Evolutionary conservation across 2,888 invertebrate genomes (phyloP).

Genomic region (Leptinotarsa haldemani): DNA sequence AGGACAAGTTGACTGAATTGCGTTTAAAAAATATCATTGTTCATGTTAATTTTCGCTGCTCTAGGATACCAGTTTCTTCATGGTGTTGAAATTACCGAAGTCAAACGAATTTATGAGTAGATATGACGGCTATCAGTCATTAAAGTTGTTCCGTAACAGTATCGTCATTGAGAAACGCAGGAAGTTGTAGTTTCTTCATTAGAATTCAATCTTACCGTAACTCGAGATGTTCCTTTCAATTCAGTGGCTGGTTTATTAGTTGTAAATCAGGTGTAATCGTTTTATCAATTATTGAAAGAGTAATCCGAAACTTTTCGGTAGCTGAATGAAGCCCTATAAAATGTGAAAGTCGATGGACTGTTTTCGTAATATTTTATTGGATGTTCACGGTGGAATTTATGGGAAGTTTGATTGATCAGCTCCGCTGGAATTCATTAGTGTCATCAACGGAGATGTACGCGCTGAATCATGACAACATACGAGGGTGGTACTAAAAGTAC

Average conservation of each 20-base stretch:
- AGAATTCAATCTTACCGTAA: conserved; percentile 11
- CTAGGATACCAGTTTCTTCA: not conserved
- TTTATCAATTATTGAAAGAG: conserved; percentile 19
- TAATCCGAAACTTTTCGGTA: conserved; percentile 22
- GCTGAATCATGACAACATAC: not conserved
- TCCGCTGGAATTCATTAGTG: not conserved
- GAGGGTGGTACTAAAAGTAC: not conserved
- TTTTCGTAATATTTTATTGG: not conserved
- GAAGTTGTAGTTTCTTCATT: conserved; percentile 18
- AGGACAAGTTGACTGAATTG: too few relatives aligned
- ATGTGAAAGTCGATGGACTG: conserved; percentile 6
- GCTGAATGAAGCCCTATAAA: conserved; percentile 19
- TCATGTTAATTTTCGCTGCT: too few relatives aligned
- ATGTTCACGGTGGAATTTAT: conserved; percentile 12
- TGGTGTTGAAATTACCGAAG: not conserved
- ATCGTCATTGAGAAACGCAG: not conserved
- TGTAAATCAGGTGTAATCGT: conserved; percentile 24
- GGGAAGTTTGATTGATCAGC: not conserved
- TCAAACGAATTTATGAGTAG: not conserved
- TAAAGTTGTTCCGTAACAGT: not conserved
- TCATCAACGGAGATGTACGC: not conserved
- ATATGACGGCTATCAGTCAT: not conserved
- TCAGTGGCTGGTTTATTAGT: not conserved
- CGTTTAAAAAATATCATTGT: too few relatives aligned
- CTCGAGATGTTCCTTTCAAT: conserved; percentile 14